Percentiles rank a stretch among this genome's conserved stretches.
phyloP scores from a whole-genome alignment of 1,140 invertebrate genomes.

The Babylonia areolata region DNA sequence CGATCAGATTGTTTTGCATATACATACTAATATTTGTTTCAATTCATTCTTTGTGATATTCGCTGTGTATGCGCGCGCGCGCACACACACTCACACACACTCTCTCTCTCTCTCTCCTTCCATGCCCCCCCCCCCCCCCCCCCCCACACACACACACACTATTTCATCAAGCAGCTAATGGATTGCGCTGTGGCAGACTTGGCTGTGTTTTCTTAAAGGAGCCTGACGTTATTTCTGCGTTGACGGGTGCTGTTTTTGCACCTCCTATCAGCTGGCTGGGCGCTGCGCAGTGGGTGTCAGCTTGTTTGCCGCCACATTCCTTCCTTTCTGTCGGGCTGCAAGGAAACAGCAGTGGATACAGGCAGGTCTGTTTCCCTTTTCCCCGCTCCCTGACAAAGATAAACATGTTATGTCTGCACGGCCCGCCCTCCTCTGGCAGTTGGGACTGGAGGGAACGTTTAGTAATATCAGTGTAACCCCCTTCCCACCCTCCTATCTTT shows the following conservation, averaged over 20 bases:
- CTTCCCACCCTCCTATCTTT: no score
- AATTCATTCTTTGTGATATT: no score
- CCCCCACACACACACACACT: no score
- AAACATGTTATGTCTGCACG: slow-evolving; percentile 3
- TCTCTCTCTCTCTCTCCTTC: no score
- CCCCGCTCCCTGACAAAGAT: not conserved
- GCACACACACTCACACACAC: no score
- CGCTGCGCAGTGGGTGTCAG: slow-evolving; percentile 8
- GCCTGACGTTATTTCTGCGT: not conserved
- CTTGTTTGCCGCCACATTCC: not conserved
- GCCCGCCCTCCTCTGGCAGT: not conserved
- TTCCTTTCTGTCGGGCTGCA: not conserved
- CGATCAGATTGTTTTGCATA: no score
- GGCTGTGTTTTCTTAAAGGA: not conserved
- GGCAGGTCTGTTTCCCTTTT: not conserved
- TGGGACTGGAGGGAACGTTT: no score
- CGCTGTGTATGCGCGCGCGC: no score
- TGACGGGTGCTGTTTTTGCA: slow-evolving; percentile 15
- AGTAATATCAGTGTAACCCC: no score
- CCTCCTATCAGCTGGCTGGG: not conserved
- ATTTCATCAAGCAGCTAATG: not conserved
- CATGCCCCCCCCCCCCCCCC: not conserved
- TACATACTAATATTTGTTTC: no score
- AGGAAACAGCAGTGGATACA: not conserved
- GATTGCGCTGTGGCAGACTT: not conserved